These are phyloP conservation scores for Odontocolon sp. DNA, from an alignment of 2,888 invertebrate species.

Conservation along the genomic window DNA sequence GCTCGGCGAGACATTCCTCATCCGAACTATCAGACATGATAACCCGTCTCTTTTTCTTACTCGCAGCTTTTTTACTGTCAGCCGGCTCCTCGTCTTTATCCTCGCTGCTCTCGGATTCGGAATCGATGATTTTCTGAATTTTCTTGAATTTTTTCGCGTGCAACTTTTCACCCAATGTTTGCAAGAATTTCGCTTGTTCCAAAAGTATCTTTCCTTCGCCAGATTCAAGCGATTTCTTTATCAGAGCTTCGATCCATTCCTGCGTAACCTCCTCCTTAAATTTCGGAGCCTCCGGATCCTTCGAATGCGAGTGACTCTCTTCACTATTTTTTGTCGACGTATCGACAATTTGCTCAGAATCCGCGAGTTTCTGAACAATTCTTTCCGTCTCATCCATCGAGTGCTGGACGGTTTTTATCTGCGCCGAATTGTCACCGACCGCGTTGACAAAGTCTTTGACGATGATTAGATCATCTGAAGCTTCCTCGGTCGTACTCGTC, in stretches of 20 bases:
- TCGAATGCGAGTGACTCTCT: no score
- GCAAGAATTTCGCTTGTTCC: constrained; percentile 82
- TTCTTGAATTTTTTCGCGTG: constrained; percentile 82
- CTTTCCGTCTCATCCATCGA: constrained; percentile 66
- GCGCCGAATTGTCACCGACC: constrained; percentile 71
- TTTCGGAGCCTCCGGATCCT: no score
- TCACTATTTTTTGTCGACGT: constrained; percentile 48
- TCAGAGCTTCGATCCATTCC: constrained; percentile 73
- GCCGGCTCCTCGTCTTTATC: constrained; percentile 77
- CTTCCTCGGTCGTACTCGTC: constrained; percentile 68
- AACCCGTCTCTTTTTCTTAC: constrained; percentile 68
- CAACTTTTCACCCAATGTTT: constrained; percentile 77
- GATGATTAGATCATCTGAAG: constrained; percentile 68
- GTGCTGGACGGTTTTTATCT: constrained; percentile 72
- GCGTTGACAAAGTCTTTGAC: constrained; percentile 25
- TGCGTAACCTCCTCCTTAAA: no score
- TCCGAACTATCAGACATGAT: constrained; percentile 75
- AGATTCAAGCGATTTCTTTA: constrained; percentile 72
- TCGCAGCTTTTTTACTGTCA: constrained; percentile 47
- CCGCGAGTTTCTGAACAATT: constrained; percentile 71
- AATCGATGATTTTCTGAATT: constrained; percentile 83
- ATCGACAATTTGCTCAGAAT: constrained; percentile 69
- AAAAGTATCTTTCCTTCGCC: constrained; percentile 73
- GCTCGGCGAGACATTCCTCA: constrained; percentile 71
- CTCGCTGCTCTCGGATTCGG: constrained; percentile 81